phyloP scores from a whole-genome alignment of 2,888 invertebrate species.

The Zootermopsis nevadensis region DNA sequence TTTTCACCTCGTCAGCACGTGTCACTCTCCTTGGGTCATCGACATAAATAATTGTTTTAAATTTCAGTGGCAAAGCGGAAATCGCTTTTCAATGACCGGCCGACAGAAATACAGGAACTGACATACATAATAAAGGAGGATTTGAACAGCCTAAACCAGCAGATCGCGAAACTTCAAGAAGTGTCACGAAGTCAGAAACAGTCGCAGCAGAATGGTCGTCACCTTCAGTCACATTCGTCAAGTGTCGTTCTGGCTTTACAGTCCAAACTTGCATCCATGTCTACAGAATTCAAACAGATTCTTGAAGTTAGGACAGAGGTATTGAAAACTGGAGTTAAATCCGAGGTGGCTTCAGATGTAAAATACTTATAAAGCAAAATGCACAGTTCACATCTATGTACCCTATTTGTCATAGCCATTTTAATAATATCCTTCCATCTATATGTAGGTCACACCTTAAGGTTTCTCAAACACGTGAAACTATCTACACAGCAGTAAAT shows the following conservation, averaged over 20 bases:
- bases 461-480: no score
- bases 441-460: no score
- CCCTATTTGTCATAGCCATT: no score
- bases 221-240: conserved; percentile 91
- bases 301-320: conserved; percentile 96
- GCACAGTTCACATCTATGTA: no score
- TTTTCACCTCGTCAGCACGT: background rate
- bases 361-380: no score
- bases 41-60: conserved; percentile 36
- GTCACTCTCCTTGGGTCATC: background rate
- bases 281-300: conserved; percentile 97
- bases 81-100: conserved; percentile 96
- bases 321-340: no score
- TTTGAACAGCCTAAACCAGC: conserved; percentile 92
- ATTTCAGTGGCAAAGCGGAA: conserved; percentile 95
- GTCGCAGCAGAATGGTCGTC: conserved; percentile 64
- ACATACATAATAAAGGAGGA: conserved; percentile 98
- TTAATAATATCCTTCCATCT: no score
- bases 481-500: no score
- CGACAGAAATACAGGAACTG: conserved; percentile 95
- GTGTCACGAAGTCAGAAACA: conserved; percentile 80
- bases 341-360: no score
- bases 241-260: conserved; percentile 93
- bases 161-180: conserved; percentile 92
- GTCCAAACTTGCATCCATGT: conserved; percentile 96